A percentile compares a stretch with the other conserved stretches of the same genome.
These are phyloP conservation scores for Holocentrus rufus DNA, from an alignment of 2,797 vertebrate genomes.

Conservation along the genomic window DNA sequence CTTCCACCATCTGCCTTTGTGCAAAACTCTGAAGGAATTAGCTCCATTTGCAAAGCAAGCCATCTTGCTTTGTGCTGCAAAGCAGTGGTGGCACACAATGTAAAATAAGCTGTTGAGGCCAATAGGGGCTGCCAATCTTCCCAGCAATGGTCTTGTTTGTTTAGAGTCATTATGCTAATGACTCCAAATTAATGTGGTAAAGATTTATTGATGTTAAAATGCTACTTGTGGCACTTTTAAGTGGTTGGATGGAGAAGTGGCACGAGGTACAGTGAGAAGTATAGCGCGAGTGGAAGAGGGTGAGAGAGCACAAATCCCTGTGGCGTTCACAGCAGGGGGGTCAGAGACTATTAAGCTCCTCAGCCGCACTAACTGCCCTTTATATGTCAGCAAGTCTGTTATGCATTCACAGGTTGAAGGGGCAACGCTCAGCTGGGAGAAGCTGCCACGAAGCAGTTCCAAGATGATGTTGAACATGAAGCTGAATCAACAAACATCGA, in stretches of 20 bases:
- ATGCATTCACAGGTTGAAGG: no score
- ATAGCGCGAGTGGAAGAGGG: slow-evolving; percentile 11
- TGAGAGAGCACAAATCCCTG: slow-evolving; percentile 6
- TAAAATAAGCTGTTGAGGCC: not conserved
- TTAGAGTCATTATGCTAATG: slow-evolving; percentile 54
- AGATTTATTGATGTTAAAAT: slow-evolving; percentile 58
- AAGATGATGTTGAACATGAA: no score
- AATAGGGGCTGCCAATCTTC: slow-evolving; percentile 23
- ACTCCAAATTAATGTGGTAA: slow-evolving; percentile 48
- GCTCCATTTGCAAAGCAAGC: not conserved
- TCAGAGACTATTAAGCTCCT: not conserved
- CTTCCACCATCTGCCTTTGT: no score
- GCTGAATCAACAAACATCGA: no score
- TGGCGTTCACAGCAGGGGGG: slow-evolving; percentile 13
- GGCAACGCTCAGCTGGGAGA: not conserved
- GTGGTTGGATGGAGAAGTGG: slow-evolving; percentile 31
- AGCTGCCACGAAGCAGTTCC: not conserved
- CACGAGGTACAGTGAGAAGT: slow-evolving; percentile 12
- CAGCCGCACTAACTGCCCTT: slow-evolving; percentile 15
- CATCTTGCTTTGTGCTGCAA: not conserved
- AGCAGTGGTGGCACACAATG: not conserved
- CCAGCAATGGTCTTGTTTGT: slow-evolving; percentile 30
- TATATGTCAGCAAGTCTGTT: slow-evolving; percentile 9
- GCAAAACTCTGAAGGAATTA: no score
- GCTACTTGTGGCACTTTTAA: slow-evolving; percentile 37